Base-by-base conservation (phyloP, 37 sponge, comb jelly and placozoan species). In the Agelas oroides region DNA sequence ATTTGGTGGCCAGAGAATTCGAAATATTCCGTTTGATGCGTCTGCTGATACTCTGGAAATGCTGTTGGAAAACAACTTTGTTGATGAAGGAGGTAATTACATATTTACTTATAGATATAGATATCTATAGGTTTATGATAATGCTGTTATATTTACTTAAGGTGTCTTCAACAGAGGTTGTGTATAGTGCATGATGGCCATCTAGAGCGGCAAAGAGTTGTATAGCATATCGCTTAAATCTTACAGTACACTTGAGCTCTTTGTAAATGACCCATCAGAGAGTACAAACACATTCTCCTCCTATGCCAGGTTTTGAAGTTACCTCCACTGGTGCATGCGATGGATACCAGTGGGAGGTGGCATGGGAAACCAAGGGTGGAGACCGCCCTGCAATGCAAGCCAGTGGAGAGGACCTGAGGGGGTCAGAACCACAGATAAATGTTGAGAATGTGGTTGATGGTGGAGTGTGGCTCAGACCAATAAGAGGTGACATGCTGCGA, bases 401-500 rank as follows among this genome's bases (percentile, higher is more conserved):
- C 25, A 34, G 55, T 56, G 84, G 79, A 1, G 53, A 60, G 12
- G 21, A 78, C 38, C 68, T 92, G 18, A 53, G 15, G 13, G 86
- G 86, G 33, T 40, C 46, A 21, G 81, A 85, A 11, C 63, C 71
- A 6, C 61, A 70, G 11, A 57, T 84, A 31, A 24, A 27, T 16
- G 84, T 87, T 41, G 33, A 17, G 41, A 32, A 54, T 18, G 20
- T 73, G 38, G 65, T 75, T 13, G 78, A 92, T 75, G 94, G 96
- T 24, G 91, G 91, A 1, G 79, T 87, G 30, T 86, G 80, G 76
- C 59, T 96, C 2, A 37, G 94, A 35, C 91, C 91, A 63, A 27
- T 96, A 0, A 61, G 92, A 52, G 94, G 88, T 30, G 96, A 96
- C 64, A 96, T 96, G 92, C 78, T 96, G 18, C 74, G 94, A 20